Evolutionary conservation across 2,113 vertebrate genomes (phyloP), one percentile per base, ranked within the genome.

Genomic region (Machaerirhynchus nigripectus): DNA sequence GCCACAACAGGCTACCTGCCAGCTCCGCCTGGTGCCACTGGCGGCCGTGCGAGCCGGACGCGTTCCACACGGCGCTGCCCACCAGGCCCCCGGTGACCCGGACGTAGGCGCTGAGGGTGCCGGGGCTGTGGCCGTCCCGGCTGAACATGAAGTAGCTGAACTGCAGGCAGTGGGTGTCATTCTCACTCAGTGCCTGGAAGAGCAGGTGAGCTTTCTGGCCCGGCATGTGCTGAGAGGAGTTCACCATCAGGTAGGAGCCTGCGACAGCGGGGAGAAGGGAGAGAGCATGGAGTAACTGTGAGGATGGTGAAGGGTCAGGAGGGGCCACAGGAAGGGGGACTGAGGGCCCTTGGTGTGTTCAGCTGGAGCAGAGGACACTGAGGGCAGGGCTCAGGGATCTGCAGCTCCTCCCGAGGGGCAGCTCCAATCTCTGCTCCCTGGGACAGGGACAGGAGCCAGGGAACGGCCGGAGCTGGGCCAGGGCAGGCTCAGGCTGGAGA

Each of bases 131-230:
- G 35, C 99, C 99, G 0, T 99, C 99, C 14, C 98, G 97, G 96
- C 98, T 99, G 95, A 99, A 99, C 92, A 99, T 98, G 98, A 99
- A 99, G 96, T 99, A 99, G 97, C 99, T 99, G 98, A 99, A 99
- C 97, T 99, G 99, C 50, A 99, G 98, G 68, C 99, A 99, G 97
- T 99, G 99, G 5, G 99, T 99, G 97, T 99, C 99, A 21, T 99
- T 99, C 97, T 99, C 99, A 1, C 99, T 99, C 97, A 99, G 98
- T 0, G 98, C 98, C 98, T 99, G 99, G 82, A 99, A 98, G 50
- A 99, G 97, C 76, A 99, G 96, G 87, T 99, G 99, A 82, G 99
- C 99, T 39, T 98, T 98, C 95, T 99, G 99, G 55, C 99, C 99
- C 0, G 98, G 95, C 20, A 92, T 94, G 92, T 99, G 99, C 98